Evolutionary conservation across 2,888 invertebrate genomes (phyloP).

Genomic region (Stenchaetothrips biformis): DNA sequence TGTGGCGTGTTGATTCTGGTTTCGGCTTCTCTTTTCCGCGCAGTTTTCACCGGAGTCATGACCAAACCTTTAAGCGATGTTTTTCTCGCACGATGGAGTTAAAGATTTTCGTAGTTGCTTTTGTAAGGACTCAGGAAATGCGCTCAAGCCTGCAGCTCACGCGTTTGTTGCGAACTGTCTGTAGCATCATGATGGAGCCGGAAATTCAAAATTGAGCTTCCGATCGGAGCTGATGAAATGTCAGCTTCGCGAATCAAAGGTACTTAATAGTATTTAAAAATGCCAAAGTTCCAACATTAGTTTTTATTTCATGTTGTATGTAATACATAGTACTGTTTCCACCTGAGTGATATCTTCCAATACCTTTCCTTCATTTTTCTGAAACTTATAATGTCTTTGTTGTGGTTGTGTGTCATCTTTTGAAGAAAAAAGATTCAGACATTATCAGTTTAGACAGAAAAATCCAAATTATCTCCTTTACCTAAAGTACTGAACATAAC

Average conservation of each 20-base stretch:
- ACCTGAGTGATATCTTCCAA: not conserved
- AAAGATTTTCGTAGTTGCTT: too few species aligned
- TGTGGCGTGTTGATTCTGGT: too few species aligned
- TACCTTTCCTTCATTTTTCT: not conserved
- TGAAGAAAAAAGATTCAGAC: not conserved
- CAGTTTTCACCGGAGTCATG: too few species aligned
- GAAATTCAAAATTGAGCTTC: too few species aligned
- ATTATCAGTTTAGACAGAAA: not conserved
- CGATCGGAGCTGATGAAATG: too few species aligned
- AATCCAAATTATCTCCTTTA: not conserved
- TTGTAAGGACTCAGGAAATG: too few species aligned
- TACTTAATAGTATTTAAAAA: slow-evolving; percentile 7
- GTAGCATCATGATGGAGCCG: too few species aligned
- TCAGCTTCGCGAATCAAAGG: not conserved
- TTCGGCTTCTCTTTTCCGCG: too few species aligned
- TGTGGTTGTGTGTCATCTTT: not conserved
- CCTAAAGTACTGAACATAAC: slow-evolving; percentile 10
- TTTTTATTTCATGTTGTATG: not conserved
- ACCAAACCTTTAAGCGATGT: too few species aligned
- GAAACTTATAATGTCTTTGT: not conserved
- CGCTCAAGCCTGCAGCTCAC: too few species aligned
- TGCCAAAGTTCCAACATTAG: slow-evolving; percentile 12
- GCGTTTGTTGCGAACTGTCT: too few species aligned
- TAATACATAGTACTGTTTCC: not conserved
- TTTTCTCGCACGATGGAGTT: too few species aligned